These are phyloP conservation scores for Coregonus clupeaformis DNA, from an alignment of 2,113 vertebrate genomes.

Conservation along the genomic window DNA sequence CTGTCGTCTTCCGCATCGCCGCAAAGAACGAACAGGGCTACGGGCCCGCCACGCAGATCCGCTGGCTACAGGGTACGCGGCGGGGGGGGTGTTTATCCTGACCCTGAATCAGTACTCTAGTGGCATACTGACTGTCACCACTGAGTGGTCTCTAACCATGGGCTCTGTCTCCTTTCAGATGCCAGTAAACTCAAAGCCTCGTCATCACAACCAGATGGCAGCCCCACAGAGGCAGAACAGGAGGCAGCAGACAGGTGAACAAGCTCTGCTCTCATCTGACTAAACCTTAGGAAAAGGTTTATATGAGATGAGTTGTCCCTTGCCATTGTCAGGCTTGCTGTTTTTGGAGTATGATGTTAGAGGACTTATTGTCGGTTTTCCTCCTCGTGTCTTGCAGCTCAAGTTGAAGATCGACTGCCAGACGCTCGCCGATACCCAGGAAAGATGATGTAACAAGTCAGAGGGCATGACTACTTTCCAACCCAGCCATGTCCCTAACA, in stretches of 20 bases:
- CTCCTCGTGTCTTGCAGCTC: constrained; percentile 49
- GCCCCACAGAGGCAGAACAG: constrained; percentile 34
- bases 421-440: neutral
- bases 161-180: constrained; percentile 47
- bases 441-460: neutral
- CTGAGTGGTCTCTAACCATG: neutral
- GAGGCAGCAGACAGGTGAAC: constrained; percentile 63
- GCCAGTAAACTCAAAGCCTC: constrained; percentile 51
- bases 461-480: constrained; percentile 41
- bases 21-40: constrained; percentile 98
- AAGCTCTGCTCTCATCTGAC: neutral
- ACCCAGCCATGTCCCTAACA: constrained; percentile 3
- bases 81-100: neutral
- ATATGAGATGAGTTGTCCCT: neutral
- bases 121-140: neutral
- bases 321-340: neutral
- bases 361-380: neutral
- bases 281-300: neutral
- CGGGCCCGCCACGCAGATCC: constrained; percentile 94
- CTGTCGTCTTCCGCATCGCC: constrained; percentile 94
- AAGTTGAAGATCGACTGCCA: constrained; percentile 46
- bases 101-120: neutral
- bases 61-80: constrained; percentile 93
- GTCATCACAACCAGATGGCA: constrained; percentile 43
- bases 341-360: neutral